Evolutionary conservation across 2,888 invertebrate genomes (phyloP).

Genomic region (Euzophera pinguis): DNA sequence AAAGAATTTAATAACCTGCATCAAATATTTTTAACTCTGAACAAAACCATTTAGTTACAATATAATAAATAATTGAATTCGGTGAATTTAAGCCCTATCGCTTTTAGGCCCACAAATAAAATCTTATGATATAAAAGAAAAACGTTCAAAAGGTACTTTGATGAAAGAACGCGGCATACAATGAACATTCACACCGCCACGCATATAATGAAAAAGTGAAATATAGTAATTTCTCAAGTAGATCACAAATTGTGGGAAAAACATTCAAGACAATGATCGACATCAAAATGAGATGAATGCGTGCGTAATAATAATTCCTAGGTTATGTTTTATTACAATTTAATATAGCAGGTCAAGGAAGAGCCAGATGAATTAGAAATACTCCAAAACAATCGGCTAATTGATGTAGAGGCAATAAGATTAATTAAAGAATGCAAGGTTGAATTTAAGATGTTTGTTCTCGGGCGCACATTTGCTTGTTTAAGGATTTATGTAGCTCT

Average conservation of each 20-base stretch:
- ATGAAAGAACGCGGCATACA: constrained; percentile 5
- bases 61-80: too few species aligned
- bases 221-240: constrained; percentile 39
- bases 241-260: constrained; percentile 51
- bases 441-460: constrained; percentile 2
- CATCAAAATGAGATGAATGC: constrained; percentile 15
- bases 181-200: constrained; percentile 17
- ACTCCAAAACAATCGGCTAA: constrained; percentile 7
- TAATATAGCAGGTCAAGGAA: constrained; percentile 23
- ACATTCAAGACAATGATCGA: constrained; percentile 18
- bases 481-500: background rate
- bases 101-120: background rate
- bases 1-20: too few species aligned
- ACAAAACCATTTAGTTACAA: too few species aligned
- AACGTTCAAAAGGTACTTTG: background rate
- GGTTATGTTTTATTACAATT: constrained; percentile 15
- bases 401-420: constrained; percentile 9
- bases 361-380: constrained; percentile 4
- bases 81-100: too few species aligned
- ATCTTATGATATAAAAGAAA: background rate
- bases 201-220: constrained; percentile 4
- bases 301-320: background rate
- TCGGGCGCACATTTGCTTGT: background rate
- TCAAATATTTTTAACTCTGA: too few species aligned
- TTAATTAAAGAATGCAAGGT: constrained; percentile 10